Conservation (phyloP, 2,797 vertebrate genomes). For the Tarsius wallacei region DNA sequence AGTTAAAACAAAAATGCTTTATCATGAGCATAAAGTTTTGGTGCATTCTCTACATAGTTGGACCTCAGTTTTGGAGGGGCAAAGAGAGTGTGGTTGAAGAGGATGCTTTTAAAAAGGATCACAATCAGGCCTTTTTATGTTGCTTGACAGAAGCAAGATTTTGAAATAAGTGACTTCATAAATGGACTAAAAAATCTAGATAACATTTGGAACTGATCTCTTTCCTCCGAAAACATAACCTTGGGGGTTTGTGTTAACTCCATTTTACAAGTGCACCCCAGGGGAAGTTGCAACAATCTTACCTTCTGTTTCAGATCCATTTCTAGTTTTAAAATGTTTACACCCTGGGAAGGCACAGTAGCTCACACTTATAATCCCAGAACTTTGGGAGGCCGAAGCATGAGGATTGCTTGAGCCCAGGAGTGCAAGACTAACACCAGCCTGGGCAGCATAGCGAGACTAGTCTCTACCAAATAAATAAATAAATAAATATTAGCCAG, state of each 20-base stretch:
- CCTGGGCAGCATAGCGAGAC: no score
- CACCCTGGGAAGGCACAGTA: background rate
- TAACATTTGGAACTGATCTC: constrained; percentile 8
- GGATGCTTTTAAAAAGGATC: constrained; percentile 14
- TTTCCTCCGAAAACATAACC: constrained; percentile 40
- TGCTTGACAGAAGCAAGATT: background rate
- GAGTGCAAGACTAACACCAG: no score
- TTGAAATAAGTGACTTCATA: background rate
- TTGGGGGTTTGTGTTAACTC: background rate
- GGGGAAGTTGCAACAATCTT: background rate
- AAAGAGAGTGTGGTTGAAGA: background rate
- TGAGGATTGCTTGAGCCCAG: no score
- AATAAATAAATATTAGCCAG: no score
- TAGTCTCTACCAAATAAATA: no score
- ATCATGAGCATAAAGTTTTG: constrained; percentile 35
- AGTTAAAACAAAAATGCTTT: constrained; percentile 62
- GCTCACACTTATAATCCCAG: background rate
- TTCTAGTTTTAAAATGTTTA: constrained; percentile 36
- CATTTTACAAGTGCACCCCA: background rate
- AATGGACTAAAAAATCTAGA: background rate
- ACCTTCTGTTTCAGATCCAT: constrained; percentile 19
- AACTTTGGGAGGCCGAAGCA: no score
- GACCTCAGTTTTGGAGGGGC: constrained; percentile 35
- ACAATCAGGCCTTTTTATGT: background rate
- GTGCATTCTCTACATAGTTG: constrained; percentile 26